Conservation (phyloP, 2,888 invertebrate species). For the Amorpha juglandis region DNA sequence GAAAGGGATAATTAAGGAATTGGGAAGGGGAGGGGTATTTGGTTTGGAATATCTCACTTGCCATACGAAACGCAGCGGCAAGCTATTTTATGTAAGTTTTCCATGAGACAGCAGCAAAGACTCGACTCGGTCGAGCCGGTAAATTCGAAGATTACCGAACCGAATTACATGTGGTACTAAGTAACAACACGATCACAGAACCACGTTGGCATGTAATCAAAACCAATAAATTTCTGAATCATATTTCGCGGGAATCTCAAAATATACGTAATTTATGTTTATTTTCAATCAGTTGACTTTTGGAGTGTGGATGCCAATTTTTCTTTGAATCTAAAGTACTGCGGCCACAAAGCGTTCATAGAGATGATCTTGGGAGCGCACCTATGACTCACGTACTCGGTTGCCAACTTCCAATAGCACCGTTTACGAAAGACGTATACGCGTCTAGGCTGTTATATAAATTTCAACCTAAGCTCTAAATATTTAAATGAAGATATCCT, state of each 20-base stretch:
- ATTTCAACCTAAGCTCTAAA: constrained; percentile 56
- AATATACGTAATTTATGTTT: constrained; percentile 34
- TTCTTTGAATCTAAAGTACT: constrained; percentile 42
- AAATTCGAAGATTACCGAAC: too few relatives aligned
- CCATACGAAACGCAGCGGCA: too few relatives aligned
- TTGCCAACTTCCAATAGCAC: constrained; percentile 66
- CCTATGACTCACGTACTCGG: constrained; percentile 69
- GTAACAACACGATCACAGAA: constrained; percentile 20
- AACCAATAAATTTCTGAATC: constrained; percentile 28
- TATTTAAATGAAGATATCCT: constrained; percentile 41
- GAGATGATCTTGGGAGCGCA: constrained; percentile 68
- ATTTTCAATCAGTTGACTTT: constrained; percentile 42
- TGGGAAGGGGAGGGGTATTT: too few relatives aligned
- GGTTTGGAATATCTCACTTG: too few relatives aligned
- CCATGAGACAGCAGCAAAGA: too few relatives aligned
- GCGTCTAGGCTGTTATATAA: constrained; percentile 47
- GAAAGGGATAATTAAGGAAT: too few relatives aligned
- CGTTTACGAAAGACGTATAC: constrained; percentile 57
- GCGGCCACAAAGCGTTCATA: constrained; percentile 39
- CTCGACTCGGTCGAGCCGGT: too few relatives aligned
- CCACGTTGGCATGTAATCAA: constrained; percentile 26
- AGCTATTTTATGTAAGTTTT: too few relatives aligned
- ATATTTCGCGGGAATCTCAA: constrained; percentile 23
- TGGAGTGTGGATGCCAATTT: constrained; percentile 43
- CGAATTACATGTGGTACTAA: too few relatives aligned